Percentiles rank a stretch among this genome's conserved stretches.
These are phyloP conservation scores for Drosophila engyochracea DNA, from an alignment of 2,888 invertebrate genomes.

Conservation along the genomic window DNA sequence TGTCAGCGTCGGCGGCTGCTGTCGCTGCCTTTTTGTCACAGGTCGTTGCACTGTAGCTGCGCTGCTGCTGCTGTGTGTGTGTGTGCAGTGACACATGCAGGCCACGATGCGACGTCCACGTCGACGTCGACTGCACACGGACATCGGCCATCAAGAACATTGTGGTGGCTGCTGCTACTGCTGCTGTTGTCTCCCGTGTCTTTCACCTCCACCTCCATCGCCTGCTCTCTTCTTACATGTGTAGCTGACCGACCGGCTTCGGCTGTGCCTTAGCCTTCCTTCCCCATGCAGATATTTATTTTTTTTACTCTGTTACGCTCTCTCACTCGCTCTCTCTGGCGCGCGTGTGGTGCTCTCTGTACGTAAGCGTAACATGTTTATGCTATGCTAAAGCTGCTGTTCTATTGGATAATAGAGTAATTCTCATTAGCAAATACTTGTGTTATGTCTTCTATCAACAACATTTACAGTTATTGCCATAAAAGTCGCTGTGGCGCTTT, in stretches of 20 bases:
- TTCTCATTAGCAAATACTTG: slow-evolving; percentile 59
- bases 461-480: slow-evolving; percentile 50
- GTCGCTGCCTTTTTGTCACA: slow-evolving; percentile 76
- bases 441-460: slow-evolving; percentile 54
- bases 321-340: slow-evolving; percentile 2
- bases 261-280: slow-evolving; percentile 24
- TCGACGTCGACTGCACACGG: slow-evolving; percentile 48
- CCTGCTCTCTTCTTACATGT: slow-evolving; percentile 4
- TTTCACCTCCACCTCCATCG: slow-evolving; percentile 7
- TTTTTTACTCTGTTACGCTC: slow-evolving; percentile 32
- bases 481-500: slow-evolving; percentile 44
- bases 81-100: slow-evolving; percentile 76
- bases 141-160: slow-evolving; percentile 60
- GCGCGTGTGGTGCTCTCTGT: slow-evolving; percentile 11
- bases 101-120: slow-evolving; percentile 50
- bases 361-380: slow-evolving; percentile 59
- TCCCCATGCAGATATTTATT: slow-evolving; percentile 56
- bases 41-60: slow-evolving; percentile 72
- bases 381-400: slow-evolving; percentile 53
- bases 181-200: slow-evolving; percentile 31
- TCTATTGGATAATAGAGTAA: slow-evolving; percentile 46
- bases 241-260: slow-evolving; percentile 59
- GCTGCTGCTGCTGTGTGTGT: slow-evolving; percentile 21
- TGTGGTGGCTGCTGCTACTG: slow-evolving; percentile 35
- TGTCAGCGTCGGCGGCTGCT: slow-evolving; percentile 55